These are phyloP conservation scores for Leptobrachium ailaonicum DNA, from an alignment of 2,113 vertebrate species.

Conservation along the genomic window DNA sequence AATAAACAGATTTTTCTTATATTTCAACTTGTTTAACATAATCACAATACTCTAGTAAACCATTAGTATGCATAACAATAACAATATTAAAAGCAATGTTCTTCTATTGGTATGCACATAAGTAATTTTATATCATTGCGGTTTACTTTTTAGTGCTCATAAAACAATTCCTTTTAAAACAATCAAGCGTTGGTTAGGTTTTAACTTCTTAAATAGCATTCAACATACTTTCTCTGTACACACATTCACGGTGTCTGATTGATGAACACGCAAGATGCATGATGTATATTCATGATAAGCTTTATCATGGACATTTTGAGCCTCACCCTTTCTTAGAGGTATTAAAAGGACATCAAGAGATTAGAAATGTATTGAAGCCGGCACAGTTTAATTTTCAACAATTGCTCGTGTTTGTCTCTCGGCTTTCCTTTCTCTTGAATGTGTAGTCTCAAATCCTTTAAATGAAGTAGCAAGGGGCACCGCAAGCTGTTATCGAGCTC, in stretches of 20 bases:
- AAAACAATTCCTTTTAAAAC: no score
- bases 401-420: constrained; percentile 26
- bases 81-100: neutral
- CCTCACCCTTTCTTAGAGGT: neutral
- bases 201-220: no score
- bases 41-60: neutral
- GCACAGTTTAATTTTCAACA: constrained; percentile 42
- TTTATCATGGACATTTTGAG: neutral
- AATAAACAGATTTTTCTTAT: neutral
- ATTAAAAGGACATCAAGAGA: constrained; percentile 29
- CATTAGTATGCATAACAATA: neutral
- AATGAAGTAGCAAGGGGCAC: constrained; percentile 43
- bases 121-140: neutral
- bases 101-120: neutral
- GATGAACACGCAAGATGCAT: neutral
- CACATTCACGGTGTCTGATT: no score
- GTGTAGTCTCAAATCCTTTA: constrained; percentile 41
- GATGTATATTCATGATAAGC: neutral
- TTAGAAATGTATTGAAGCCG: constrained; percentile 17
- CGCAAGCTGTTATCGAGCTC: constrained; percentile 38
- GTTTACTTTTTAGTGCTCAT: neutral
- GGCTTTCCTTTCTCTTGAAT: constrained; percentile 13
- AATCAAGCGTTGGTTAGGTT: no score
- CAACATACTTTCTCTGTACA: no score
- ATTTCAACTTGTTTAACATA: neutral